Base-by-base conservation (phyloP, 2,113 vertebrate genomes). In the Colossoma macropomum region DNA sequence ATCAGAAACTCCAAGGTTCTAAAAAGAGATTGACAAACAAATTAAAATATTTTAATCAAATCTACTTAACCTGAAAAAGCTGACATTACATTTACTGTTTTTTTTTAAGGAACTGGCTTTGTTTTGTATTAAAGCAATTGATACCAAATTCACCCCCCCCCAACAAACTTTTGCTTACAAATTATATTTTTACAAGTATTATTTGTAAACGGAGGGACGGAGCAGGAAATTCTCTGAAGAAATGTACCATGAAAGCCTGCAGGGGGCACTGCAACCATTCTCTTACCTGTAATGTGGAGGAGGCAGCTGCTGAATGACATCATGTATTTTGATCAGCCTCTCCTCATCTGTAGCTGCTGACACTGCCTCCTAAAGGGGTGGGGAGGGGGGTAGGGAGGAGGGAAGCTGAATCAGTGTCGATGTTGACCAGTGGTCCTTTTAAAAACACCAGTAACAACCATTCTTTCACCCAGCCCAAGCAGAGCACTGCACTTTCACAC, bases 1-100 rank as follows among this genome's bases (percentile, higher is more conserved):
- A 99, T 99, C 66, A 99, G 95, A 94, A 98, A 99, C 93, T 99
- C 97, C 91, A 99, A 92, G 0, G 98, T 99, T 92, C 98, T 99
- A 80, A 45, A 91, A 95, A 93, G 88, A 38, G 82, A 86, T 38
- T 82, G 19, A 50, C 11, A 28, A 34, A 38, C 75, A 16, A 32
- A 74, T 69, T 74, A 48, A 28, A 59, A 59, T 23, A 38, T 3
- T 1, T 45, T 45, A 9, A 45, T 30, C 2, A 73, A 68, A 52
- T 79, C 11, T 45, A 45, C 34, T 4, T 38, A 38, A 38, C 10
- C 41, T 45, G 41, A 45, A 45, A 45, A 38, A 38, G 34, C 23
- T 60, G 15, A 62, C 7, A 9, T 16, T 75, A n/a, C 50, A 59
- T 28, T 25, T 23, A 27, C 41, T 30, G 12, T 45, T 45, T 45